Evolutionary conservation across 1,140 invertebrate genomes (phyloP).

Genomic region (Drosophila mayri): DNA sequence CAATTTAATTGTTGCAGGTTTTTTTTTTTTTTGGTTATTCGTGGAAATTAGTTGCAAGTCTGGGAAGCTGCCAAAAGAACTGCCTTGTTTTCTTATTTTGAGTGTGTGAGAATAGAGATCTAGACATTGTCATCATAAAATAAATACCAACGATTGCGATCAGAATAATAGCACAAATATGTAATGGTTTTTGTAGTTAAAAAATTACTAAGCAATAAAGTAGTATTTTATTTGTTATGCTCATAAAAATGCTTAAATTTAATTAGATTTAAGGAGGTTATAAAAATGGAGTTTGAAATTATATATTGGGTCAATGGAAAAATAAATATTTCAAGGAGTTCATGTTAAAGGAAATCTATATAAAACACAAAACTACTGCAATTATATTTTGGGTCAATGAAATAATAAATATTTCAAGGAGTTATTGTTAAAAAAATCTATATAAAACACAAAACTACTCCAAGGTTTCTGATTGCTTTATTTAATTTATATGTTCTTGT

Average conservation of each 20-base stretch:
- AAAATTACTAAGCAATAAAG: too few relatives aligned
- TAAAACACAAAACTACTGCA: neutral
- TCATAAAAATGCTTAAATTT: too few relatives aligned
- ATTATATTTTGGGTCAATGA: neutral
- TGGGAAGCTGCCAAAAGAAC: slow-evolving; percentile 40
- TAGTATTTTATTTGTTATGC: neutral
- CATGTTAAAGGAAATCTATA: neutral
- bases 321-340: neutral
- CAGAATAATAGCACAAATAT: neutral
- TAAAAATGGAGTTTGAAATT: too few relatives aligned
- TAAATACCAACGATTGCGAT: slow-evolving; percentile 11
- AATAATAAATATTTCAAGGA: neutral
- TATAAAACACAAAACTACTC: neutral
- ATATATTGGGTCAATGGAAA: too few relatives aligned
- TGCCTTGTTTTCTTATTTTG: slow-evolving; percentile 8
- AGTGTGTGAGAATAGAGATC: slow-evolving; percentile 30
- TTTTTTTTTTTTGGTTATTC: slow-evolving; percentile 12
- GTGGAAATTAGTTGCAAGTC: slow-evolving; percentile 60
- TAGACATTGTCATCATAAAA: slow-evolving; percentile 10
- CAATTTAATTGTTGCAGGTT: slow-evolving; percentile 69
- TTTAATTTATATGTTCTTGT: too few relatives aligned
- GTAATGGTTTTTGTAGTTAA: neutral
- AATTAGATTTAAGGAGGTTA: neutral
- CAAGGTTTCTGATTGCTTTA: neutral
- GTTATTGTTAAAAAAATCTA: neutral